Evolutionary conservation across 30 jellyfish, hydroid and myxozoan species (phyloP).

Genomic region (Turritopsis dohrnii): DNA sequence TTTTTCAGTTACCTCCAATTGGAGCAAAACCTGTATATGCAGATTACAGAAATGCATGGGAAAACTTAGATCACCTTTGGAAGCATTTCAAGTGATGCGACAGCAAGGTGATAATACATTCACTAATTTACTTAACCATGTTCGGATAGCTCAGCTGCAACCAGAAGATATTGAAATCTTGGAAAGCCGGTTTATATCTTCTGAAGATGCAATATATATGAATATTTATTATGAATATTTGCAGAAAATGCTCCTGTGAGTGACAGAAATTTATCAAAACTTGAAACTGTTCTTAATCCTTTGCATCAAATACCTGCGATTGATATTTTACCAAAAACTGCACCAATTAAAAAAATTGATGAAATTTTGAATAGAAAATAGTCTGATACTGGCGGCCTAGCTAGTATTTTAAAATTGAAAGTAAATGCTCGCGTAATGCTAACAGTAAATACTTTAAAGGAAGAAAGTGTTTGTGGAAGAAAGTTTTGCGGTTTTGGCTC

Average conservation of each 20-base stretch:
- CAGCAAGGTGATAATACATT: constrained; percentile 12
- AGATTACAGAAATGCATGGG: not conserved
- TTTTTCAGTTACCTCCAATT: constrained; percentile 25
- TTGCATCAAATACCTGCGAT: not conserved
- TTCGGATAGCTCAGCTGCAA: constrained; percentile 9
- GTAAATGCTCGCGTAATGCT: constrained; percentile 22
- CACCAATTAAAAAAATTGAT: not conserved
- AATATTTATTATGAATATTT: constrained; percentile 18
- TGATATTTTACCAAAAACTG: constrained; percentile 6
- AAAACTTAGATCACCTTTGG: constrained; percentile 2
- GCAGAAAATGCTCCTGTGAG: constrained; percentile 23
- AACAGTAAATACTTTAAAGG: constrained; percentile 21
- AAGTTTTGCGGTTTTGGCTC: no score
- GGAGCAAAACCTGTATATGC: constrained; percentile 16
- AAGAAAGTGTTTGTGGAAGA: no score
- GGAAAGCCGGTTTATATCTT: not conserved
- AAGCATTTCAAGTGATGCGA: constrained; percentile 15
- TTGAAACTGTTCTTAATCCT: not conserved
- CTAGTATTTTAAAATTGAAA: not conserved
- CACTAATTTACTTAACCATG: constrained; percentile 1
- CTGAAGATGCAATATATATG: not conserved
- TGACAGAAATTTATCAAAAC: not conserved
- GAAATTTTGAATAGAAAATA: not conserved
- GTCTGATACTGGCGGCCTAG: constrained; percentile 17
- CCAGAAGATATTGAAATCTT: not conserved